Base-by-base conservation (phyloP, 2,797 vertebrate genomes). In the Cuculus canorus region DNA sequence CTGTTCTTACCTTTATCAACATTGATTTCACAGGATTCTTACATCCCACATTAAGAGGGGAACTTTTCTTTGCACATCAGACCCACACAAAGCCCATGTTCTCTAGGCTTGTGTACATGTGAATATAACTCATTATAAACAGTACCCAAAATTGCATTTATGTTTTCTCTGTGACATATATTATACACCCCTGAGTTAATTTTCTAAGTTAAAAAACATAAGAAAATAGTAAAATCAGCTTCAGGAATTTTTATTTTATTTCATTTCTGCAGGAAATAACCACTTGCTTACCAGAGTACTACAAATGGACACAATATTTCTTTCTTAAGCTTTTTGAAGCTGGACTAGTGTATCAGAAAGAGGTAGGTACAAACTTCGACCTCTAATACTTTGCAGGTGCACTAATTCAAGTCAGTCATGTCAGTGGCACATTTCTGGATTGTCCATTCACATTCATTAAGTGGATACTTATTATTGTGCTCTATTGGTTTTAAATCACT, bases 241-340 rank as follows among this genome's bases (percentile, higher is more conserved):
- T 82, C 41, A 72, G 60, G 28, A 71, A 10, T 48, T 71, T 85
- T 91, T 57, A 15, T 61, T 65, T 70, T 47, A 33, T 93, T 87
- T 95, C 50, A 24, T 94, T 86, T 94, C 91, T 63, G 78, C 98
- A 99, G 99, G 99, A 99, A 97, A 96, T 99, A 94, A 99, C 98
- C 48, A 99, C 99, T 11, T 99, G 99, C 95, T 98, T 97, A 39
- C 98, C 99, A 60, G 99, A 99, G 83, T 99, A 99, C 98, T 99
- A 99, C 97, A 99, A 95, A 71, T 99, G 99, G 99, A 99, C 99
- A 5, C 99, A 99, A 27, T 99, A 98, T 97, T 97, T 99, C 90
- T 99, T 99, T 84, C 96, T 99, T 91, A 99, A 99, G 92, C 98
- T 99, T 91, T 99, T 98, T 75, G 97, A 99, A 97, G 98, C 98